phyloP scores from a whole-genome alignment of 2,888 invertebrate species.

The Aplocera efformata region DNA sequence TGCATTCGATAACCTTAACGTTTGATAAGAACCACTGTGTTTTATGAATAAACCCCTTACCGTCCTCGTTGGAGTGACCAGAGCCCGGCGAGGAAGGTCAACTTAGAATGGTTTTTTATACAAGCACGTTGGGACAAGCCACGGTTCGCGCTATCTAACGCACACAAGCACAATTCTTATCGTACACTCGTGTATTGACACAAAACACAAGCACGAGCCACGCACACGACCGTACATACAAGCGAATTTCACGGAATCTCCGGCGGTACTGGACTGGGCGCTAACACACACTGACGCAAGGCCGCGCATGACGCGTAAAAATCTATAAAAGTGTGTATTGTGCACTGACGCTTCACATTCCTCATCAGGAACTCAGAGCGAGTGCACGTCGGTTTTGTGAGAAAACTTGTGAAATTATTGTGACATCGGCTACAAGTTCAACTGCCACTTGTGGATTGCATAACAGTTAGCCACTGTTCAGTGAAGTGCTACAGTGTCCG shows the following conservation, averaged over 20 bases:
- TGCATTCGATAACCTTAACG: constrained; percentile 29
- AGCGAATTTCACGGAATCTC: constrained; percentile 62
- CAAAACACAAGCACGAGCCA: constrained; percentile 35
- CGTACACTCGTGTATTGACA: constrained; percentile 28
- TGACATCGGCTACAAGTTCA: constrained; percentile 53
- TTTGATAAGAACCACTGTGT: constrained; percentile 19
- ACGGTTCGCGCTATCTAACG: constrained; percentile 32
- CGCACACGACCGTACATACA: constrained; percentile 39
- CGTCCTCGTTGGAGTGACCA: constrained; percentile 15
- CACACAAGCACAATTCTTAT: constrained; percentile 40
- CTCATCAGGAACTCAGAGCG: constrained; percentile 39
- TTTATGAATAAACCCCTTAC: constrained; percentile 33
- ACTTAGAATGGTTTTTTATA: constrained; percentile 24
- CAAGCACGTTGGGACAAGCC: constrained; percentile 52
- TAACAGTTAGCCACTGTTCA: constrained; percentile 33
- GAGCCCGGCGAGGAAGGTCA: constrained; percentile 38
- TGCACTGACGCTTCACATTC: no score
- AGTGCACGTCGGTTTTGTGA: constrained; percentile 44
- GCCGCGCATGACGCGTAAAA: constrained; percentile 41
- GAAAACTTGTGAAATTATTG: constrained; percentile 70
- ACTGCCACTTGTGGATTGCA: constrained; percentile 42
- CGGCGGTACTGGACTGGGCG: constrained; percentile 43
- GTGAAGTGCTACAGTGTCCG: constrained; percentile 47
- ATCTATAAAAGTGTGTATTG: constrained; percentile 44
- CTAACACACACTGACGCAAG: constrained; percentile 51